phyloP scores from a whole-genome alignment of 2,888 invertebrate species.

The Drosophila diplacantha region DNA sequence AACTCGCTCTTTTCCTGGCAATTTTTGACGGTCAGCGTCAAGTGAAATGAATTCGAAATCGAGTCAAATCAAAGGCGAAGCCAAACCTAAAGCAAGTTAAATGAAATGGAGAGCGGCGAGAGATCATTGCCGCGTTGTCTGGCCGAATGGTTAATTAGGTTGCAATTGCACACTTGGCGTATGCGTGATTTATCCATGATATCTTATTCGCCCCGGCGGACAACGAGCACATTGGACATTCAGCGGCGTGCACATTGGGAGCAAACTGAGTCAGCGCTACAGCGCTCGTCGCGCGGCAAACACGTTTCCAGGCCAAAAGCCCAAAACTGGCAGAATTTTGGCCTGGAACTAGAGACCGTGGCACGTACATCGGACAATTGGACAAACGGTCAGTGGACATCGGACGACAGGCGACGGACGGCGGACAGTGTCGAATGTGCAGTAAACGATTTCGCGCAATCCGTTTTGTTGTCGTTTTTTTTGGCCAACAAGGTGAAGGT shows the following conservation, averaged over 20 bases:
- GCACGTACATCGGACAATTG: slow-evolving; percentile 31
- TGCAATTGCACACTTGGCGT: slow-evolving; percentile 50
- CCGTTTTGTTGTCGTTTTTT: slow-evolving; percentile 36
- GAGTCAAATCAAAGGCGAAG: slow-evolving; percentile 17
- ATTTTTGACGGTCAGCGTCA: slow-evolving; percentile 46
- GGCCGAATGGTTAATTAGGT: slow-evolving; percentile 47
- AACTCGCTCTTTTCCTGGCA: slow-evolving; percentile 12
- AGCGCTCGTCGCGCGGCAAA: slow-evolving; percentile 32
- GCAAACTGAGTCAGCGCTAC: slow-evolving; percentile 52
- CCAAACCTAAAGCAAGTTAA: background rate
- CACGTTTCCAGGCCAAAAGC: slow-evolving; percentile 63
- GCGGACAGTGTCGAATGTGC: slow-evolving; percentile 28
- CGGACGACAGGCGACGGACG: background rate
- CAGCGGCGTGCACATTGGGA: slow-evolving; percentile 16
- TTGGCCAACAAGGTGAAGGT: slow-evolving; percentile 67
- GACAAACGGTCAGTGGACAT: slow-evolving; percentile 11
- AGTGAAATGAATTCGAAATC: slow-evolving; percentile 22
- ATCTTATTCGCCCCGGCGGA: slow-evolving; percentile 25
- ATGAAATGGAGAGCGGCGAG: slow-evolving; percentile 5
- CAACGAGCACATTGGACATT: slow-evolving; percentile 9
- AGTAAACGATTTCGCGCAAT: slow-evolving; percentile 33
- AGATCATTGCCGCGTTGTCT: slow-evolving; percentile 13
- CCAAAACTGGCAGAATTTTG: slow-evolving; percentile 40
- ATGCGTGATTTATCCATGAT: slow-evolving; percentile 54
- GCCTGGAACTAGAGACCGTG: slow-evolving; percentile 40